Percentiles rank a stretch among this genome's conserved stretches.
phyloP scores from a whole-genome alignment of 1,140 invertebrate genomes.

The Adelges cooleyi region DNA sequence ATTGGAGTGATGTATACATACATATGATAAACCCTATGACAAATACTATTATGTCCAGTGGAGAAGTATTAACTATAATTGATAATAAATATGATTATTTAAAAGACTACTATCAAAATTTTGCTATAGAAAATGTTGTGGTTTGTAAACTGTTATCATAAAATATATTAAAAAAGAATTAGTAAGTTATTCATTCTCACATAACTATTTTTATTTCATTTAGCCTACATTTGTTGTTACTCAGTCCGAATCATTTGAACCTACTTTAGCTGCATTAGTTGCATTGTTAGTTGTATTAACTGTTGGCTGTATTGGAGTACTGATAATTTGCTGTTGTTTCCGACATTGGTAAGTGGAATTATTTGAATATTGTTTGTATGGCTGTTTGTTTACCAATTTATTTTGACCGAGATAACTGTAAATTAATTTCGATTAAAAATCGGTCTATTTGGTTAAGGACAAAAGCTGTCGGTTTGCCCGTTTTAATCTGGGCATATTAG shows the following conservation, averaged over 20 bases:
- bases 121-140: slow-evolving; percentile 73
- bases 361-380: too few species aligned
- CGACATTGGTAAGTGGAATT: slow-evolving; percentile 72
- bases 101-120: slow-evolving; percentile 61
- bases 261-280: slow-evolving; percentile 70
- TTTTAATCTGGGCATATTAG: too few species aligned
- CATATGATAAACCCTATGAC: slow-evolving; percentile 66
- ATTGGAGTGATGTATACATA: slow-evolving; percentile 76
- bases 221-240: slow-evolving; percentile 44
- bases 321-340: slow-evolving; percentile 77
- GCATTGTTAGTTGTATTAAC: slow-evolving; percentile 74
- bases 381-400: too few species aligned
- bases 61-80: slow-evolving; percentile 66
- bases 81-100: slow-evolving; percentile 76
- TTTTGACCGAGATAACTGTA: too few species aligned
- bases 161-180: too few species aligned
- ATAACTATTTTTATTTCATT: slow-evolving; percentile 30
- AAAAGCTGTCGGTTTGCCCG: too few species aligned
- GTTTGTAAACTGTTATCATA: slow-evolving; percentile 37
- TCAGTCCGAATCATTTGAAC: slow-evolving; percentile 52
- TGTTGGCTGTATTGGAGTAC: slow-evolving; percentile 74
- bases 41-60: slow-evolving; percentile 62
- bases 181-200: background rate
- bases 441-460: too few species aligned
- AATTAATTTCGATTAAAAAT: too few species aligned